Evolutionary conservation across 2,797 vertebrate genomes (phyloP).

Genomic region (Erethizon dorsatum): DNA sequence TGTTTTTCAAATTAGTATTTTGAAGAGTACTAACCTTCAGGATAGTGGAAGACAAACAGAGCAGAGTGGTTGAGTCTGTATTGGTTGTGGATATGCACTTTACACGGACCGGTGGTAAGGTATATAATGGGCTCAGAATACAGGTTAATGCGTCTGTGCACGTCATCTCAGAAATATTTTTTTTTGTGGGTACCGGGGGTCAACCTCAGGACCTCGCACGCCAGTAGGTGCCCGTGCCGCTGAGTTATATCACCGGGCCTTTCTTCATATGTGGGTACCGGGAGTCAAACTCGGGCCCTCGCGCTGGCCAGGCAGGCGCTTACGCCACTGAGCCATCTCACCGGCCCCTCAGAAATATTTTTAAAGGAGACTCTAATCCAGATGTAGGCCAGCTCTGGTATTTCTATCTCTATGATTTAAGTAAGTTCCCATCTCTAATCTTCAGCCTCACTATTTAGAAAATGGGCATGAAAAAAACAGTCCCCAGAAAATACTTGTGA

Average conservation of each 20-base stretch:
- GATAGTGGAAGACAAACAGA: slow-evolving; percentile 6
- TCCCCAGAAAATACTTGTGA: neutral
- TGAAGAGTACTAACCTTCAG: slow-evolving; percentile 17
- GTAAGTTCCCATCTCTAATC: neutral
- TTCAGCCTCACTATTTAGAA: slow-evolving; percentile 57
- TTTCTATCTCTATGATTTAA: slow-evolving; percentile 25
- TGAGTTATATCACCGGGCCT: too few species aligned
- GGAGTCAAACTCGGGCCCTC: too few species aligned
- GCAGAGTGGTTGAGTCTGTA: neutral
- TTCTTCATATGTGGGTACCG: too few species aligned
- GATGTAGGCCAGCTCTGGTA: neutral
- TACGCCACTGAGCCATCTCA: too few species aligned
- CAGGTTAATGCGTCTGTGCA: slow-evolving; percentile 20
- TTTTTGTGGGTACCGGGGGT: too few species aligned
- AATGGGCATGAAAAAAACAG: slow-evolving; percentile 1
- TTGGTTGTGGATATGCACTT: neutral
- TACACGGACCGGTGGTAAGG: neutral
- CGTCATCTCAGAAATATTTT: neutral
- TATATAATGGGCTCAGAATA: neutral
- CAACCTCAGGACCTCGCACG: too few species aligned
- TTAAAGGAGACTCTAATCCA: slow-evolving; percentile 24
- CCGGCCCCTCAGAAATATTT: neutral
- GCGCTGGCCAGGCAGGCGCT: too few species aligned
- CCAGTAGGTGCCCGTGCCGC: too few species aligned
- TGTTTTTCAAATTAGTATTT: slow-evolving; percentile 44